phyloP scores from a whole-genome alignment of 2,797 vertebrate species.

The Microchirus variegatus region DNA sequence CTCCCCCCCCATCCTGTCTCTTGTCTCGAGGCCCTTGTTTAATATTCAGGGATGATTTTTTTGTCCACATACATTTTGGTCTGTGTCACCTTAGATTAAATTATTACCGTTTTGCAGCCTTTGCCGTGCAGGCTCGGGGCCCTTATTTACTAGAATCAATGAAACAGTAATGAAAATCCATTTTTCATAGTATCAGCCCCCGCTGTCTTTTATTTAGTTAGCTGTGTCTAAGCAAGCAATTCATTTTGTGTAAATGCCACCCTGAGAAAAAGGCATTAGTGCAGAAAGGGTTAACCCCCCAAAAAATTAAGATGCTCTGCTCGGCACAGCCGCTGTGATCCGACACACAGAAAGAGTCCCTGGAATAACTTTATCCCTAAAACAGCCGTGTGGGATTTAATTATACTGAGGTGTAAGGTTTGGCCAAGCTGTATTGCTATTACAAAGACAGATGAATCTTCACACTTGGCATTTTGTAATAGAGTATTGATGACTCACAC shows the following conservation, averaged over 20 bases:
- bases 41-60: slow-evolving; percentile 99
- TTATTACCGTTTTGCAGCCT: slow-evolving; percentile 99
- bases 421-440: slow-evolving; percentile 21
- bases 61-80: slow-evolving; percentile 99
- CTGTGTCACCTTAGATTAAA: slow-evolving; percentile 99
- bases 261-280: slow-evolving; percentile 85
- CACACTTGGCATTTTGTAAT: slow-evolving; percentile 11
- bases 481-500: slow-evolving; percentile 42
- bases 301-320: slow-evolving; percentile 82
- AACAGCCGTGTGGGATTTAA: slow-evolving; percentile 78
- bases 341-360: slow-evolving; percentile 24
- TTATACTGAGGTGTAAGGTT: slow-evolving; percentile 41
- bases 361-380: slow-evolving; percentile 84
- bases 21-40: slow-evolving; percentile 97
- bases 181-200: slow-evolving; percentile 99
- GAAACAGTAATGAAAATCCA: slow-evolving; percentile 99
- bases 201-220: slow-evolving; percentile 99
- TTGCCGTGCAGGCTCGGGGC: slow-evolving; percentile 91
- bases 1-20: slow-evolving; percentile 74
- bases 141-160: slow-evolving; percentile 99
- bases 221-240: slow-evolving; percentile 99
- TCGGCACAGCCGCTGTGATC: slow-evolving; percentile 40
- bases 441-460: slow-evolving; percentile 22
- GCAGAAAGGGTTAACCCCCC: slow-evolving; percentile 89
- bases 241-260: slow-evolving; percentile 99